A percentile compares a stretch with the other conserved stretches of the same genome.
Conservation (phyloP, 2,797 vertebrate genomes). For the Pangasius sanitwongsei region DNA sequence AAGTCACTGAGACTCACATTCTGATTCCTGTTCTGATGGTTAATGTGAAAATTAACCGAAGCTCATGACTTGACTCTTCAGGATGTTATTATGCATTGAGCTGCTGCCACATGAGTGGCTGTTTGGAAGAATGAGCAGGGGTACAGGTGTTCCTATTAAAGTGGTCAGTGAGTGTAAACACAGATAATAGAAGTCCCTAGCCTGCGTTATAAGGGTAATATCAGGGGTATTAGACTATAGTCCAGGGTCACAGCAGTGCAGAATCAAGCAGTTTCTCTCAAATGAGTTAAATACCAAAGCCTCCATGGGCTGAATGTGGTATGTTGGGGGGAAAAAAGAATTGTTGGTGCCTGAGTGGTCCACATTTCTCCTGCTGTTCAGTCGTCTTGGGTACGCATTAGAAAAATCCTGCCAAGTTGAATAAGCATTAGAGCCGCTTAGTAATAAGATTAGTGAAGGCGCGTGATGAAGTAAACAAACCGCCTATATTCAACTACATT, state of each 20-base stretch:
- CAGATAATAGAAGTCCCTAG: background rate
- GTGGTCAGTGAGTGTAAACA: background rate
- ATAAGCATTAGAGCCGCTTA: conserved; percentile 4
- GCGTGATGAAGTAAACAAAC: background rate
- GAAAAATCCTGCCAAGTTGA: background rate
- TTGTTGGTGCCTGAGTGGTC: background rate
- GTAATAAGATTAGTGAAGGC: conserved; percentile 2
- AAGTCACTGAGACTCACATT: background rate
- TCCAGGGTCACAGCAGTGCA: background rate
- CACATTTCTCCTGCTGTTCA: conserved; percentile 20
- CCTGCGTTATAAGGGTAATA: no score
- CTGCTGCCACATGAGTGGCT: background rate
- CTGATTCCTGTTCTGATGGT: background rate
- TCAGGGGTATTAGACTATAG: background rate
- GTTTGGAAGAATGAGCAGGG: background rate
- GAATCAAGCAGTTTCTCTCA: background rate
- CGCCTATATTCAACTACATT: background rate
- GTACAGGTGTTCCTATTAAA: background rate
- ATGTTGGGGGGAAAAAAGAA: background rate
- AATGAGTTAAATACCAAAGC: background rate
- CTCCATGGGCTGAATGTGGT: background rate
- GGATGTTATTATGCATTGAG: background rate
- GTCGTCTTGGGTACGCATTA: conserved; percentile 8
- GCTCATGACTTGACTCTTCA: no score
- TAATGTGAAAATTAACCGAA: background rate